A percentile compares a stretch with the other conserved stretches of the same genome.
These are phyloP conservation scores for Taeniopygia guttata DNA, from an alignment of 2,797 vertebrate species.

Conservation along the genomic window DNA sequence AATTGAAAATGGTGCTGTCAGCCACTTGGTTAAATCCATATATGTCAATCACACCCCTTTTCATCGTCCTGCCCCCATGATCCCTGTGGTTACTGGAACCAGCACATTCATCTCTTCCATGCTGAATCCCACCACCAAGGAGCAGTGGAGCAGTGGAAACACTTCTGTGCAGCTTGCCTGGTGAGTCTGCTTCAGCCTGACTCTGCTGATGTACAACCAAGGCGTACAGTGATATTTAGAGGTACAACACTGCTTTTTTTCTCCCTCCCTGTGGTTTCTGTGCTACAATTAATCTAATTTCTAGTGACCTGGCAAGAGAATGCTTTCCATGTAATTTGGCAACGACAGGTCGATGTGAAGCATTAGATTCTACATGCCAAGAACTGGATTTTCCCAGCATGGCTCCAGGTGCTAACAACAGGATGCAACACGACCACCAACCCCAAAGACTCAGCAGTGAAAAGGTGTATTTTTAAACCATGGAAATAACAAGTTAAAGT, in stretches of 20 bases:
- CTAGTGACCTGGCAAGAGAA: conserved; percentile 47
- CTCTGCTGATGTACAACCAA: neutral
- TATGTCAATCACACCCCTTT: neutral
- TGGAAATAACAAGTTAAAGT: conserved; percentile 53
- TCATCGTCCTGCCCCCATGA: neutral
- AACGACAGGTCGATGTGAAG: neutral
- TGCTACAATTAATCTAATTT: conserved; percentile 71
- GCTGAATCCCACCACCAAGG: neutral
- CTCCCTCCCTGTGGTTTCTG: neutral
- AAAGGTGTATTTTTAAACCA: conserved; percentile 52
- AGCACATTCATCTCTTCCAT: neutral
- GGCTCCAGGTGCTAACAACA: conserved; percentile 55
- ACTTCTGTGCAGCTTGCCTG: neutral
- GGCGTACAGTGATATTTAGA: neutral
- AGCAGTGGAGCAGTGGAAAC: neutral
- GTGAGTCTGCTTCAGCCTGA: neutral
- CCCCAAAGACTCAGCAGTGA: conserved; percentile 1
- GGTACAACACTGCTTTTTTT: neutral
- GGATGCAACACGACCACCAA: conserved; percentile 23
- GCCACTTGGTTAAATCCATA: neutral
- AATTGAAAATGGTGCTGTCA: neutral
- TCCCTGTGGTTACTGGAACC: neutral
- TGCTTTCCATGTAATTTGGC: conserved; percentile 40
- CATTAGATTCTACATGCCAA: conserved; percentile 21
- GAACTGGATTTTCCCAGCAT: conserved; percentile 41